Conservation (phyloP, 2,888 invertebrate species). For the Eupithecia inturbata region DNA sequence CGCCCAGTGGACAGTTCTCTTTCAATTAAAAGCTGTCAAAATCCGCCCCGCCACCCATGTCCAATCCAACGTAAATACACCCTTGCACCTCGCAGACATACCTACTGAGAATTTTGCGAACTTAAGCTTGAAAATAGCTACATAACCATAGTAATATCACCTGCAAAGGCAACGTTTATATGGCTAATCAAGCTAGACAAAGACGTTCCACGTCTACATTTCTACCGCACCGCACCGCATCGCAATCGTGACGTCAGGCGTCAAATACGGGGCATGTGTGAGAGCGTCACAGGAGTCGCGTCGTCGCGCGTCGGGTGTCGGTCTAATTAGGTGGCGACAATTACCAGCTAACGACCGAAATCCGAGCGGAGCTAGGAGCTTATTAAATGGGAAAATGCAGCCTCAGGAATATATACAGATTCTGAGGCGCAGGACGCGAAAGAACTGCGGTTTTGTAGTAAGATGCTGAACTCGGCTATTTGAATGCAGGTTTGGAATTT, state of each 20-base stretch:
- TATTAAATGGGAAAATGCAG: constrained; percentile 70
- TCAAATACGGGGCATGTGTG: constrained; percentile 76
- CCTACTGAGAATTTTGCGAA: not conserved
- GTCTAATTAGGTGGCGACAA: constrained; percentile 80
- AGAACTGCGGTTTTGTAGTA: not conserved
- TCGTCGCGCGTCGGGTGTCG: constrained; percentile 67
- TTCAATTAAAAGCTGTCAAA: not conserved
- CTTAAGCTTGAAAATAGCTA: not conserved
- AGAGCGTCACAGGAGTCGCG: constrained; percentile 67
- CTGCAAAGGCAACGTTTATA: constrained; percentile 18
- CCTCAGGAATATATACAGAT: constrained; percentile 26
- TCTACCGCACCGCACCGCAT: constrained; percentile 22
- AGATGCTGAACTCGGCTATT: not conserved
- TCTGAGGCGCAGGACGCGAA: not conserved
- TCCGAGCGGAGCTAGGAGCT: constrained; percentile 66
- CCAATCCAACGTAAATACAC: not conserved
- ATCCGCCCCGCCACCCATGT: not conserved
- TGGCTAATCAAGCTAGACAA: constrained; percentile 32
- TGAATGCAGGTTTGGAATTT: not conserved
- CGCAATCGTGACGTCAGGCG: constrained; percentile 46
- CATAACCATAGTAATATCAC: not conserved
- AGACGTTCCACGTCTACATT: constrained; percentile 23
- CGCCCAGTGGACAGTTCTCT: not conserved
- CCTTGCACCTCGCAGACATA: not conserved
- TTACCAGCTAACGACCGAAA: constrained; percentile 80